Evolutionary conservation across 2,797 vertebrate genomes (phyloP), one percentile per base, ranked within the genome.

Genomic region (Huso huso): DNA sequence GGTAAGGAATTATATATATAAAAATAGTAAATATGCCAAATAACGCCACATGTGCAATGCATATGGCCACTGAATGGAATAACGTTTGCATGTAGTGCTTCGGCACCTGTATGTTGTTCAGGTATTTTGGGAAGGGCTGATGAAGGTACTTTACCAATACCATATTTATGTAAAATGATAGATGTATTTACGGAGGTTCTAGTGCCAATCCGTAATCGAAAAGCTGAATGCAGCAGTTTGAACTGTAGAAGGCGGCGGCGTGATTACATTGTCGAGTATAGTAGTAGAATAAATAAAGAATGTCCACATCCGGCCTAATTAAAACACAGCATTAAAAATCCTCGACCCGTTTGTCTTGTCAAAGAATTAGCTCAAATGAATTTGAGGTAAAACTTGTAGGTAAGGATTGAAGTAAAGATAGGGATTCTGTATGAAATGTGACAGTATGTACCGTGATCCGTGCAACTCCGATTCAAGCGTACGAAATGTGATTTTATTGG

Each of bases 1-100:
- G 95, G 95, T 97, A 89, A 93, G 93, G 76, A 71, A 68, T 64
- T 60, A 65, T 65, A 49, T 50, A 65, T 51, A 65, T 51, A 65
- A 6, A 65, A 6, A 63, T 37, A 63, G 2, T 37, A 18, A 18
- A 5, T 37, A 5, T 37, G 37, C 5, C 4, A 37, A 37, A 37
- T 37, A 18, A 18, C 1, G 18, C 18, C 18, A 18, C 18, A 18
- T 18, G 2, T 18, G 18, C 18, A 18, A 18, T 18, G 18, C 18
- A 18, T 10, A 49, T n/a, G n/a, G n/a, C n/a, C n/a, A n/a, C n/a
- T 67, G 78, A 72, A 18, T 74, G 78, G 15, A 58, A 48, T 68
- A 68, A 57, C 81, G 61, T 77, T 76, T 75, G 78, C 78, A 82
- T 18, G 18, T 82, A 51, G 78, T 53, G 6, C 6, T n/a, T 50